Percentiles rank a stretch among this genome's conserved stretches.
Evolutionary conservation across 2,797 vertebrate genomes (phyloP).

Genomic region (Hybognathus amarus): DNA sequence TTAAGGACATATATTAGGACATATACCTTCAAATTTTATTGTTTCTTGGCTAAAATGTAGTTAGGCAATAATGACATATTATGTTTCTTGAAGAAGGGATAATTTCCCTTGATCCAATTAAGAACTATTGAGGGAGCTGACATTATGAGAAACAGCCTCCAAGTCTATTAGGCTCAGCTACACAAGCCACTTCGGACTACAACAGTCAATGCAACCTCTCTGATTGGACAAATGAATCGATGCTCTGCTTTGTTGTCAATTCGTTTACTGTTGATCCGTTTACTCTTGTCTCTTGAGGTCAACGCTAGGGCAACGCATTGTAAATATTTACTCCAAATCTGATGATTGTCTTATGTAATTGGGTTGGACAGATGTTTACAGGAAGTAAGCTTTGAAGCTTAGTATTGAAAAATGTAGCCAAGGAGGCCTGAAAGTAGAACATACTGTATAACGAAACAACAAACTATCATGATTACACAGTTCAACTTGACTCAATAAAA

Average conservation of each 20-base stretch:
- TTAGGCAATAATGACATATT: slow-evolving; percentile 2
- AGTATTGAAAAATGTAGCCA: not conserved
- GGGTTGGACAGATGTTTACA: slow-evolving; percentile 43
- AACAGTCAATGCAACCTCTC: slow-evolving; percentile 36
- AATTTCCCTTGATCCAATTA: slow-evolving; percentile 35
- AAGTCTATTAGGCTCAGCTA: slow-evolving; percentile 38
- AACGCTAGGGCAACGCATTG: slow-evolving; percentile 22
- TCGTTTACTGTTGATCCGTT: slow-evolving; percentile 39
- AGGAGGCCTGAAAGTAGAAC: not conserved
- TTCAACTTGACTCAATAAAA: not conserved
- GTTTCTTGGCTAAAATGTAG: slow-evolving; percentile 9
- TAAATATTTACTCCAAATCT: slow-evolving; percentile 46
- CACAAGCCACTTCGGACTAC: slow-evolving; percentile 29
- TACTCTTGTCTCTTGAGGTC: slow-evolving; percentile 39
- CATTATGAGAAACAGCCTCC: slow-evolving; percentile 39
- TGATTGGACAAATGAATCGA: slow-evolving; percentile 32
- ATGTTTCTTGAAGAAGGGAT: slow-evolving; percentile 36
- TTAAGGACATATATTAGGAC: slow-evolving; percentile 13
- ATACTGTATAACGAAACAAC: not conserved
- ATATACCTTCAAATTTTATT: slow-evolving; percentile 16
- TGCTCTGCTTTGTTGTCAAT: slow-evolving; percentile 43
- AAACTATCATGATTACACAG: slow-evolving; percentile 3
- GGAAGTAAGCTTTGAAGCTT: slow-evolving; percentile 24
- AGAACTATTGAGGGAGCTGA: slow-evolving; percentile 35
- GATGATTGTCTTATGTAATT: slow-evolving; percentile 41